A percentile compares a stretch with the other conserved stretches of the same genome.
Evolutionary conservation across 2,888 invertebrate species (phyloP).

Genomic region (Endomychus coccineus): DNA sequence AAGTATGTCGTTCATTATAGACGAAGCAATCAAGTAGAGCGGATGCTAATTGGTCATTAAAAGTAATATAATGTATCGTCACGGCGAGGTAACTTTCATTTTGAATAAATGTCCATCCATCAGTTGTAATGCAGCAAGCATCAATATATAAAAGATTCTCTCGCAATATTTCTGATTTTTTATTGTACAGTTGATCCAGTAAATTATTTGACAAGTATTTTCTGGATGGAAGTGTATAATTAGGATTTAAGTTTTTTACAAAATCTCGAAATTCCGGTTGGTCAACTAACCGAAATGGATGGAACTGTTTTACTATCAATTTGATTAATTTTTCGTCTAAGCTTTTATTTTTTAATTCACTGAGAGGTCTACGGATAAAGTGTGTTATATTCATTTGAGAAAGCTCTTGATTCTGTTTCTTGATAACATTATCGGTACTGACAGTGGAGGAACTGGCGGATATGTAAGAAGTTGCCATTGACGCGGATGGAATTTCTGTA

Average conservation of each 20-base stretch:
- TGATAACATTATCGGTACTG: no score
- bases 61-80: conserved; percentile 1
- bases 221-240: conserved; percentile 7
- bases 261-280: conserved; percentile 5
- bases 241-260: conserved; percentile 4
- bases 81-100: conserved; percentile 7
- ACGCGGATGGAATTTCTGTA: no score
- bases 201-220: conserved; percentile 5
- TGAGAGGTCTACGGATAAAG: no score
- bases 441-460: no score
- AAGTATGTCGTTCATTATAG: conserved; percentile 8
- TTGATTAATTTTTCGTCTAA: no score
- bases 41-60: not conserved
- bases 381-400: no score
- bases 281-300: conserved; percentile 4
- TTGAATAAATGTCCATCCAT: conserved; percentile 9
- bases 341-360: no score
- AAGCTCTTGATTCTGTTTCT: no score
- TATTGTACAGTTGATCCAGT: conserved; percentile 3
- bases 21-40: conserved; percentile 1
- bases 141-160: not conserved
- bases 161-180: conserved; percentile 2
- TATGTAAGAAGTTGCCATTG: no score
- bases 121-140: conserved; percentile 9
- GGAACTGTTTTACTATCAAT: conserved; percentile 18